phyloP scores from a whole-genome alignment of 2,113 vertebrate genomes.

The Psammodynastes pulverulentus region DNA sequence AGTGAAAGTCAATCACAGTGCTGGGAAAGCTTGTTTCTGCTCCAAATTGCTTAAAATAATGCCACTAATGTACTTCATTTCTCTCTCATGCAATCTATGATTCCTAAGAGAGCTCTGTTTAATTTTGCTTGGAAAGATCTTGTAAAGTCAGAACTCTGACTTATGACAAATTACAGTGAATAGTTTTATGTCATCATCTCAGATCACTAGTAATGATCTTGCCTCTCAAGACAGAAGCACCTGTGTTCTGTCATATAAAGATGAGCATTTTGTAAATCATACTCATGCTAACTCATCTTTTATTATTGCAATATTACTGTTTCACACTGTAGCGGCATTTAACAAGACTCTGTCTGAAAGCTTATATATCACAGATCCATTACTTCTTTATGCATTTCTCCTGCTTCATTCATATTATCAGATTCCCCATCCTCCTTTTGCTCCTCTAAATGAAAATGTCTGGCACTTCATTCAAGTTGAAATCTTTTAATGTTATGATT shows the following conservation, averaged over 20 bases:
- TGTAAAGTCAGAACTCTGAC: background rate
- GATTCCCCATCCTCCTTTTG: background rate
- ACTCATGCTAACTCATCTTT: background rate
- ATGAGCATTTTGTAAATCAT: background rate
- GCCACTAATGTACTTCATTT: background rate
- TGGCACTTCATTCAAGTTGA: background rate
- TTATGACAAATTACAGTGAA: conserved; percentile 9
- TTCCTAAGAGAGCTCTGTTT: conserved; percentile 1
- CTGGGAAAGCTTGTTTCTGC: background rate
- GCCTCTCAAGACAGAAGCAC: background rate
- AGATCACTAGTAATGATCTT: background rate
- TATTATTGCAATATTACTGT: background rate
- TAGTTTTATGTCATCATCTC: background rate
- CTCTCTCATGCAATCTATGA: background rate
- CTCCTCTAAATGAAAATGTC: background rate
- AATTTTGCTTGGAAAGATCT: background rate
- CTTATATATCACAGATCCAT: background rate
- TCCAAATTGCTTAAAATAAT: background rate
- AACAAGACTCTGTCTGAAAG: background rate
- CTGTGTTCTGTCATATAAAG: background rate
- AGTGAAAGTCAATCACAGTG: background rate
- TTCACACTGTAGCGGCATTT: background rate
- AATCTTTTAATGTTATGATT: background rate
- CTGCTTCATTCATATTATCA: background rate
- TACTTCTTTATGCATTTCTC: background rate